phyloP scores from a whole-genome alignment of 1,140 invertebrate species.

The Sweltsa coloradensis region DNA sequence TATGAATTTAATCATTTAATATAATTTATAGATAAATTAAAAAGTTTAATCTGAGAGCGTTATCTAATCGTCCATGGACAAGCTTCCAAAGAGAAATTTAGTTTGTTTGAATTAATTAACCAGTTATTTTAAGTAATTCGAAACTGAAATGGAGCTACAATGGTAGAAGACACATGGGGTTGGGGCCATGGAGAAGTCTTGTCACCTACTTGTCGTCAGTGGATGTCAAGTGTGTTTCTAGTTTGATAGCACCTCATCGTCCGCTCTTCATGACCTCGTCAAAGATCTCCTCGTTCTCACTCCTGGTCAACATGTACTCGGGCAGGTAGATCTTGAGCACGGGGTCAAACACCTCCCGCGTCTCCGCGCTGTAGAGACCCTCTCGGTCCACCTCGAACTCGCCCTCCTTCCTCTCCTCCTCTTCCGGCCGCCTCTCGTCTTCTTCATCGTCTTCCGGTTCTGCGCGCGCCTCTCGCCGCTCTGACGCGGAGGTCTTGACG shows the following conservation, averaged over 20 bases:
- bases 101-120: too few species aligned
- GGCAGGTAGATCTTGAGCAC: constrained; percentile 46
- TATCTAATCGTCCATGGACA: too few species aligned
- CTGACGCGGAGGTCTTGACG: background rate
- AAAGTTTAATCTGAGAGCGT: too few species aligned
- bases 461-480: background rate
- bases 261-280: constrained; percentile 34
- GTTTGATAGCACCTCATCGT: background rate
- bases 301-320: constrained; percentile 49
- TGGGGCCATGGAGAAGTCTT: background rate
- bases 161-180: too few species aligned
- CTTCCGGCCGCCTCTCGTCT: constrained; percentile 9
- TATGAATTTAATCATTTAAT: too few species aligned
- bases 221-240: constrained; percentile 1
- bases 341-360: constrained; percentile 45
- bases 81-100: too few species aligned
- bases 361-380: constrained; percentile 40
- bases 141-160: too few species aligned
- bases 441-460: constrained; percentile 15
- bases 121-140: too few species aligned
- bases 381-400: constrained; percentile 20
- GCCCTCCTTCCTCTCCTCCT: constrained; percentile 8
- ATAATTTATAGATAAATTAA: too few species aligned
- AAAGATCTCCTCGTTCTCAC: constrained; percentile 50
- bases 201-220: background rate